These are phyloP conservation scores for Hirundichthys speculiger DNA, from an alignment of 2,113 vertebrate genomes.

Conservation along the genomic window DNA sequence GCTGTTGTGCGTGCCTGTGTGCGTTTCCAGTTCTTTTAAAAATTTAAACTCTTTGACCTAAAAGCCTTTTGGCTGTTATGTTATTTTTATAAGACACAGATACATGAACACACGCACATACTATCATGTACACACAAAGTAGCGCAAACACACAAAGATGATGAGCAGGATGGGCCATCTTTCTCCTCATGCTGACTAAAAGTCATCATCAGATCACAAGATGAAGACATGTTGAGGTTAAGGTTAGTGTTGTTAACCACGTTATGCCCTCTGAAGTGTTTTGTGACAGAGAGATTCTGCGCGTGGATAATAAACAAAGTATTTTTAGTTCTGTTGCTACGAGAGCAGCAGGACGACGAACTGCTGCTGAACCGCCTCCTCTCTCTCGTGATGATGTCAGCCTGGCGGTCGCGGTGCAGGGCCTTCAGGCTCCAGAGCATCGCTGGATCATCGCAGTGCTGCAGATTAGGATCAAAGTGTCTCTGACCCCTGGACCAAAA, in stretches of 20 bases:
- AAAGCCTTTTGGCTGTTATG: conserved; percentile 38
- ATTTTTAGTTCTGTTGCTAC: conserved; percentile 61
- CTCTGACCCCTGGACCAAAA: not conserved
- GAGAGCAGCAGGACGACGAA: conserved; percentile 2
- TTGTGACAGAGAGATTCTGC: not conserved
- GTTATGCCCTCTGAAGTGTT: not conserved
- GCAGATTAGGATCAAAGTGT: conserved; percentile 6
- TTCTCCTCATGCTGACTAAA: too few species aligned
- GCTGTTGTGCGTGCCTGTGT: not conserved
- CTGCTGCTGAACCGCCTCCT: conserved; percentile 2
- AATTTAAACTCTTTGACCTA: conserved; percentile 34
- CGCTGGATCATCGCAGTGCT: conserved; percentile 1
- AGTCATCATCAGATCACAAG: not conserved
- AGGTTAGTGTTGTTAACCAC: not conserved
- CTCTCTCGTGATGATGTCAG: conserved; percentile 17
- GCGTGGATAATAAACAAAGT: conserved; percentile 34
- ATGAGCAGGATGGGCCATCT: too few species aligned
- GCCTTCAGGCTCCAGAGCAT: not conserved
- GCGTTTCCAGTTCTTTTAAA: conserved; percentile 30
- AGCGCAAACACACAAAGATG: not conserved
- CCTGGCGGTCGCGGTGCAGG: conserved; percentile 2
- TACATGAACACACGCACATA: not conserved
- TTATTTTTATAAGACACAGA: conserved; percentile 34
- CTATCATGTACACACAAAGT: not conserved
- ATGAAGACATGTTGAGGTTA: not conserved